These are phyloP conservation scores for Sphaeramia orbicularis DNA, from an alignment of 2,797 vertebrate species.

Conservation along the genomic window DNA sequence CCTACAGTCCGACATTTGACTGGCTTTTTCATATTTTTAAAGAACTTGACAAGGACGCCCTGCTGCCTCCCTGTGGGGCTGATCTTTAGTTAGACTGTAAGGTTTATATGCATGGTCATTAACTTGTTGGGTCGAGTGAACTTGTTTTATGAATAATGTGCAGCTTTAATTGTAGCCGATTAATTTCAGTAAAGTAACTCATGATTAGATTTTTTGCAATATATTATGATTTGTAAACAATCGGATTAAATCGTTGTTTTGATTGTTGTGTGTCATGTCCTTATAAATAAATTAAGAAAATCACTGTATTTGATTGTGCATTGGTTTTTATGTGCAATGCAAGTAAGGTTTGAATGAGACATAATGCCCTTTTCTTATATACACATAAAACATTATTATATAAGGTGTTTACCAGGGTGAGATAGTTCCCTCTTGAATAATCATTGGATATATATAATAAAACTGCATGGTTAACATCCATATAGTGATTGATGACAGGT, in stretches of 20 bases:
- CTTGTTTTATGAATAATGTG: conserved; percentile 94
- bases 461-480: too few relatives aligned
- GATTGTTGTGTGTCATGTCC: conserved; percentile 87
- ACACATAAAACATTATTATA: too few relatives aligned
- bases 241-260: conserved; percentile 91
- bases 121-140: conserved; percentile 76
- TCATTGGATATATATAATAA: too few relatives aligned
- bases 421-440: too few relatives aligned
- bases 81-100: conserved; percentile 48
- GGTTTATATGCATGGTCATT: conserved; percentile 80
- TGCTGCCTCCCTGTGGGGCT: conserved; percentile 29
- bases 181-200: conserved; percentile 91
- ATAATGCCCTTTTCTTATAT: not conserved
- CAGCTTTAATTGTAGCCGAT: conserved; percentile 95
- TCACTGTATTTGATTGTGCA: conserved; percentile 56
- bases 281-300: conserved; percentile 82
- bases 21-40: conserved; percentile 57
- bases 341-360: not conserved
- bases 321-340: conserved; percentile 14
- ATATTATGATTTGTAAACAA: conserved; percentile 91
- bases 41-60: conserved; percentile 48
- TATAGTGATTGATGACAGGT: too few relatives aligned
- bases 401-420: too few relatives aligned
- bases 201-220: conserved; percentile 90
- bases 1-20: conserved; percentile 34